A percentile compares a stretch with the other conserved stretches of the same genome.
Evolutionary conservation across 2,113 vertebrate genomes (phyloP).

Genomic region (Amblyopsis rosae): DNA sequence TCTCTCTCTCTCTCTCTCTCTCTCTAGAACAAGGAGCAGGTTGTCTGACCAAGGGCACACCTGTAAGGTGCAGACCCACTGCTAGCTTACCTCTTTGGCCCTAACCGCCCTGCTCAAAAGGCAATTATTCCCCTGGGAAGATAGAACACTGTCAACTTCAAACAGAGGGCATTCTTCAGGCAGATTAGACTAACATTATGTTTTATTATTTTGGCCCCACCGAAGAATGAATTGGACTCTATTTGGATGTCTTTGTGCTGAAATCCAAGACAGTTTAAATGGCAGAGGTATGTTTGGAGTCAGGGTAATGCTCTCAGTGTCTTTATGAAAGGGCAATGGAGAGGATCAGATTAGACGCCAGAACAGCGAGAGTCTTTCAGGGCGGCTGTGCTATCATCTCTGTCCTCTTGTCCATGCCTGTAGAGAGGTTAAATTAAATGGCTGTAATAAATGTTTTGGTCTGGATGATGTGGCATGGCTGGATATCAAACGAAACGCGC

Average conservation of each 20-base stretch:
- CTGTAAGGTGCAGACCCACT: conserved; percentile 83
- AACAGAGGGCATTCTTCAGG: conserved; percentile 89
- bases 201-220: conserved; percentile 91
- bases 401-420: conserved; percentile 87
- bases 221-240: conserved; percentile 83
- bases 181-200: conserved; percentile 98
- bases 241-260: conserved; percentile 87
- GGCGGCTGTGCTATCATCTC: conserved; percentile 85
- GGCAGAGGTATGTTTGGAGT: conserved; percentile 95
- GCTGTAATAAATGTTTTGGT: conserved; percentile 97
- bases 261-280: conserved; percentile 94
- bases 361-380: conserved; percentile 88
- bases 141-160: conserved; percentile 92
- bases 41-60: conserved; percentile 87
- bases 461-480: conserved; percentile 82
- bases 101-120: conserved; percentile 78
- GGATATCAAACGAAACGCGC: conserved; percentile 82
- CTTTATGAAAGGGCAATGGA: conserved; percentile 90
- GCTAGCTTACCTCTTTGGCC: conserved; percentile 84
- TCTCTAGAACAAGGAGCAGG: conserved; percentile 83
- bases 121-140: conserved; percentile 89
- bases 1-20: conserved; percentile 52
- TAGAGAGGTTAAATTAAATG: conserved; percentile 98
- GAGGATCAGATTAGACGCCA: conserved; percentile 90
- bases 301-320: conserved; percentile 84